Conservation (phyloP, 2,797 vertebrate species). For the Crypturellus tataupa region DNA sequence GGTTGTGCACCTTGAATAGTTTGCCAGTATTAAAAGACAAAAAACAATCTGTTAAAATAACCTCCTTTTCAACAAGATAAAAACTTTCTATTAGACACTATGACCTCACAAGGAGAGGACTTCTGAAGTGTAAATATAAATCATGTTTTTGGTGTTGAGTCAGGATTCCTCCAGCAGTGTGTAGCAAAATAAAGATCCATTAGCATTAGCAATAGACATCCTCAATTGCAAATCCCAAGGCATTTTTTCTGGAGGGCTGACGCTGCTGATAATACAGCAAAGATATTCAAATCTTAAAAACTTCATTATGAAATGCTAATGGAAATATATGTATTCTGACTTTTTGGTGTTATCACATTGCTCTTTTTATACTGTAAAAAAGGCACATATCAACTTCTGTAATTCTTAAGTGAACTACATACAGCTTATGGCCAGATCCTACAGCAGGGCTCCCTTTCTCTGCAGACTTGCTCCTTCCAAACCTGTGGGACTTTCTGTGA, state of each 20-base stretch:
- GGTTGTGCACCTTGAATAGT: neutral
- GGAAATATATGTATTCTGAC: neutral
- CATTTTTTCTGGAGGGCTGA: conserved; percentile 3
- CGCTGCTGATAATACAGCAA: rapidly evolving
- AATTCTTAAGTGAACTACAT: neutral
- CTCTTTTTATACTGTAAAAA: neutral
- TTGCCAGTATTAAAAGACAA: neutral
- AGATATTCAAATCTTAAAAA: neutral
- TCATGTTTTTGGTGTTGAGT: neutral
- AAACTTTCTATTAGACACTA: neutral
- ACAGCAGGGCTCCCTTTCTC: rapidly evolving
- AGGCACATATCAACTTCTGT: neutral
- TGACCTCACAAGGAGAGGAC: rapidly evolving
- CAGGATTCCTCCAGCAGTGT: neutral
- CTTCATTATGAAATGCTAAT: conserved; percentile 48
- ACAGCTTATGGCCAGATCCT: neutral
- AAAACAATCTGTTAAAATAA: neutral
- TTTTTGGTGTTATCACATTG: neutral
- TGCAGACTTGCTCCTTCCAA: neutral
- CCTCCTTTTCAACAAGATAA: neutral
- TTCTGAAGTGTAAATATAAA: neutral
- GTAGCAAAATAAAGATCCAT: neutral
- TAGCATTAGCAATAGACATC: neutral
- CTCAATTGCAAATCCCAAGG: neutral
- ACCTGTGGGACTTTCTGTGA: neutral